Evolutionary conservation across 2,113 vertebrate species (phyloP).

Genomic region (Anguilla japonica): DNA sequence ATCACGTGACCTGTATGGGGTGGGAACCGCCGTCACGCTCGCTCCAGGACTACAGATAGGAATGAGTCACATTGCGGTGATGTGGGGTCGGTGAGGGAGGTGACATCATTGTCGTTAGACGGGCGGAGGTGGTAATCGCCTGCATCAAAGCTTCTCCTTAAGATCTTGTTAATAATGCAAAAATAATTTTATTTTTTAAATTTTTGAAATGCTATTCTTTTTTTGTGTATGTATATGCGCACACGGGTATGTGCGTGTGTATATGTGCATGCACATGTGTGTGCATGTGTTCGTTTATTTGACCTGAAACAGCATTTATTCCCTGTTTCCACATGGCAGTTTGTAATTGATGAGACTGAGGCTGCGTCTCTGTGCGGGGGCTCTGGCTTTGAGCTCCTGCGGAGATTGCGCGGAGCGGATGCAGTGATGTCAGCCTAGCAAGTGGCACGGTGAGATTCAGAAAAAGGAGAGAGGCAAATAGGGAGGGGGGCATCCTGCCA

Average conservation of each 20-base stretch:
- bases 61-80: neutral
- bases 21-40: neutral
- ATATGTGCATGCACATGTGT: neutral
- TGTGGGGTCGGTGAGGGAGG: neutral
- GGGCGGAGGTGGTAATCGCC: too few species aligned
- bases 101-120: too few species aligned
- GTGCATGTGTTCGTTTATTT: neutral
- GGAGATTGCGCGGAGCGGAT: conserved; percentile 45
- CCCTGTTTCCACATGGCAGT: conserved; percentile 32
- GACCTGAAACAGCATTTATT: neutral
- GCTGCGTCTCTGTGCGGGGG: conserved; percentile 26
- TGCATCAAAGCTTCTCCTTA: too few species aligned
- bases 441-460: conserved; percentile 15
- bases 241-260: neutral
- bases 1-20: neutral
- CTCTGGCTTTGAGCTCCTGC: conserved; percentile 27
- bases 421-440: conserved; percentile 36
- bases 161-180: too few species aligned
- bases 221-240: too few species aligned
- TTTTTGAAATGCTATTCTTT: too few species aligned
- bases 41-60: neutral
- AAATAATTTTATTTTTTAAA: too few species aligned
- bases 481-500: neutral
- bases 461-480: neutral
- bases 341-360: conserved; percentile 31